A percentile compares a stretch with the other conserved stretches of the same genome.
Conservation (phyloP, 2,888 invertebrate genomes). For the Amphimallon solstitiale region DNA sequence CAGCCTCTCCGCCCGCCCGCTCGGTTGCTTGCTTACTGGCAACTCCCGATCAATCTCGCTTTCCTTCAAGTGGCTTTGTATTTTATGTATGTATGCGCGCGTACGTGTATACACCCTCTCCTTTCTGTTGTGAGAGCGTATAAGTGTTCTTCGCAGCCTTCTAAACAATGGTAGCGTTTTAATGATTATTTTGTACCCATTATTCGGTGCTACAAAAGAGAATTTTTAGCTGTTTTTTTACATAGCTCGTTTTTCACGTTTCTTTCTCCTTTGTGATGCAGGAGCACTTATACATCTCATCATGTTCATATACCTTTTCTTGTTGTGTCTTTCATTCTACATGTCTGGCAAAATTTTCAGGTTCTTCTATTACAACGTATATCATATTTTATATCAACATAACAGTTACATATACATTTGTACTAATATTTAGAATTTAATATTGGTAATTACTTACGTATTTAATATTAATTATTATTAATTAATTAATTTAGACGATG, state of each 20-base stretch:
- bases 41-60: conserved; percentile 59
- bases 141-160: conserved; percentile 52
- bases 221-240: conserved; percentile 26
- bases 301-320: no score
- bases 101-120: conserved; percentile 37
- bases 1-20: conserved; percentile 21
- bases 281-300: no score
- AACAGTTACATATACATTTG: no score
- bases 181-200: conserved; percentile 44
- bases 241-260: conserved; percentile 9
- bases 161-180: conserved; percentile 48
- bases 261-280: background rate
- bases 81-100: conserved; percentile 55
- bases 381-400: no score
- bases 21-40: conserved; percentile 27
- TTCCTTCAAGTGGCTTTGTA: conserved; percentile 30
- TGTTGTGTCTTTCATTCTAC: no score
- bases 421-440: no score
- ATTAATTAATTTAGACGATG: no score
- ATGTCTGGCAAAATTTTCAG: no score
- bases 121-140: conserved; percentile 57
- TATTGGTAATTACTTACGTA: no score
- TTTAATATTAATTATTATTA: no score
- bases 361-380: no score
- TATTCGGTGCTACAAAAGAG: conserved; percentile 30